Evolutionary conservation across 1,140 invertebrate species (phyloP).

Genomic region (Vollenhovia emeryi): DNA sequence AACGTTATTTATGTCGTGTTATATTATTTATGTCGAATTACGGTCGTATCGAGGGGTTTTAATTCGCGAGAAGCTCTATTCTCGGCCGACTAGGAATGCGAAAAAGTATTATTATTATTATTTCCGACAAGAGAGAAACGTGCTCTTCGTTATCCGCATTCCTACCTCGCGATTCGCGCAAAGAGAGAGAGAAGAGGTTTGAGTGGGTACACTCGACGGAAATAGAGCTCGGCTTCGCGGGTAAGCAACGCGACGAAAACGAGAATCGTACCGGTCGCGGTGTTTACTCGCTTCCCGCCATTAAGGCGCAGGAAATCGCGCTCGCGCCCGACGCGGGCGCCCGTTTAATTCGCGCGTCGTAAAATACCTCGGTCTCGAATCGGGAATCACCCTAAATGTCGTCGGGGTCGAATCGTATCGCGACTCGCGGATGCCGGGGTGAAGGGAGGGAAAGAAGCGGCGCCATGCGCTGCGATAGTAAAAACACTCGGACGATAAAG

Average conservation of each 20-base stretch:
- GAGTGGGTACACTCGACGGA: slow-evolving; percentile 57
- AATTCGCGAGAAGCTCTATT: background rate
- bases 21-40: too few relatives aligned
- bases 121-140: background rate
- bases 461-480: background rate
- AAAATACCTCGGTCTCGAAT: slow-evolving; percentile 32
- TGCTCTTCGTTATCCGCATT: slow-evolving; percentile 67
- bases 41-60: background rate
- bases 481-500: background rate
- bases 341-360: slow-evolving; percentile 40
- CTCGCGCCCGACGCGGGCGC: background rate
- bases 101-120: background rate
- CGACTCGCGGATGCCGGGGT: background rate
- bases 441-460: background rate
- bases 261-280: slow-evolving; percentile 53
- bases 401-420: slow-evolving; percentile 1
- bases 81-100: background rate
- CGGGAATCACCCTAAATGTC: slow-evolving; percentile 16
- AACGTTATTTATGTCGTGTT: background rate
- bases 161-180: slow-evolving; percentile 37
- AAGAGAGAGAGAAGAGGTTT: slow-evolving; percentile 30
- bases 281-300: slow-evolving; percentile 52
- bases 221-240: slow-evolving; percentile 59
- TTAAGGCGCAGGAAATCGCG: slow-evolving; percentile 46
- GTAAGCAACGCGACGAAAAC: slow-evolving; percentile 44